These are phyloP conservation scores for Tachysurus vachellii DNA, from an alignment of 2,113 vertebrate genomes.

Conservation along the genomic window DNA sequence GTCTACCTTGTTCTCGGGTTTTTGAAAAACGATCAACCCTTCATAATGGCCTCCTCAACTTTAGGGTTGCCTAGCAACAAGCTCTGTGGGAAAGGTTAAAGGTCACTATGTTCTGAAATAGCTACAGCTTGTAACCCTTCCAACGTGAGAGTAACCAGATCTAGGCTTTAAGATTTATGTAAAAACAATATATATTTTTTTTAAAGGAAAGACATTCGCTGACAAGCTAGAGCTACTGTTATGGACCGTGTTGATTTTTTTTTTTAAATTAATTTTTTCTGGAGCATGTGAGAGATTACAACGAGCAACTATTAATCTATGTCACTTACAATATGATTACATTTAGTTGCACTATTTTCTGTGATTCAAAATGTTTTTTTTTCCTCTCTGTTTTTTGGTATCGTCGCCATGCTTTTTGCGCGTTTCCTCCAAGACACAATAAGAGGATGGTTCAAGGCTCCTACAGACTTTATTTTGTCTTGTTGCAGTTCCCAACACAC, in stretches of 20 bases:
- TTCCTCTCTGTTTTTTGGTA: background rate
- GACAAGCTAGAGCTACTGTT: background rate
- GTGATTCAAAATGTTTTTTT: background rate
- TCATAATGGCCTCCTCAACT: slow-evolving; percentile 18
- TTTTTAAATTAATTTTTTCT: background rate
- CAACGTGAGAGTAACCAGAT: background rate
- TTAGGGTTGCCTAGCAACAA: slow-evolving; percentile 44
- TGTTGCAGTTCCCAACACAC: background rate
- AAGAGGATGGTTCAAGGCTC: background rate
- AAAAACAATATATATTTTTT: too few relatives aligned
- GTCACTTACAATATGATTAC: background rate
- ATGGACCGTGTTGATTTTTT: background rate
- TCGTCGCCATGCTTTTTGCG: background rate
- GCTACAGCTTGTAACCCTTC: background rate
- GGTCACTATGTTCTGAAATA: slow-evolving; percentile 40
- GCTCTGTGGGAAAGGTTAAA: slow-evolving; percentile 49
- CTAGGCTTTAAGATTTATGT: background rate
- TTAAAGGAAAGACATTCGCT: background rate
- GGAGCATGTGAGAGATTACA: too few relatives aligned
- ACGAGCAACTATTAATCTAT: background rate
- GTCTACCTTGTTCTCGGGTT: background rate
- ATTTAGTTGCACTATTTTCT: background rate
- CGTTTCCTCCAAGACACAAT: background rate
- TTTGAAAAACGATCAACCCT: background rate
- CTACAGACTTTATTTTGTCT: background rate